Evolutionary conservation across 2,113 vertebrate species (phyloP), one percentile per base, ranked within the genome.

Genomic region (Neogobius melanostomus): DNA sequence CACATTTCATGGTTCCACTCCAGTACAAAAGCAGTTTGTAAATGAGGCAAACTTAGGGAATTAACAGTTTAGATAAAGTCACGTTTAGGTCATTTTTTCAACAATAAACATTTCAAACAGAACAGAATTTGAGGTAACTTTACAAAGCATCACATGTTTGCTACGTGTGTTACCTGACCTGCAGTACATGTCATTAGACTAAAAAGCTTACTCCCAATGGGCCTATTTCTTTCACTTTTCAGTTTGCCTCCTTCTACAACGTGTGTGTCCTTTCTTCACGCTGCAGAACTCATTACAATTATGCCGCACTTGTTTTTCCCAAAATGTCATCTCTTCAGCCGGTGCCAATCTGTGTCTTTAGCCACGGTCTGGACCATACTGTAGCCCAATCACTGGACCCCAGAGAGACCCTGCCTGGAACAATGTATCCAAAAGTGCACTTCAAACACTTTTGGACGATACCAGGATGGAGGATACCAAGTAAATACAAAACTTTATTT

Each of bases 271-370:
- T 54, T 74, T 92, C 92, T 91, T 91, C 72, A 69, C 72, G 64
- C 75, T 83, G 87, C 81, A 82, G 87, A 93, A 92, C 87, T 92
- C 89, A 93, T 95, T 95, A 95, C 87, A 92, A 95, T 94, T 94
- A 96, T 90, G 91, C 91, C 93, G 90, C 93, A 94, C 84, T 90
- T 92, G 85, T 91, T 94, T 93, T 85, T 84, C 83, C 82, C 89
- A 91, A 92, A 91, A 82, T 92, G 88, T 81, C 76, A 91, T 85
- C 80, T 83, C 90, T 85, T 72, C 85, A 74, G 90, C 79, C 85
- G 82, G 88, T 56, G 88, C 78, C 78, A 91, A 81, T 91, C 90
- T 92, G 68, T 42, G 83, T 82, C 68, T 80, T 94, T 93, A 92
- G 85, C 83, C 81, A 87, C 87, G 84, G 85, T 77, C 76, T 79